These are phyloP conservation scores for Neogale vison DNA, from an alignment of 2,113 vertebrate species.

Conservation along the genomic window DNA sequence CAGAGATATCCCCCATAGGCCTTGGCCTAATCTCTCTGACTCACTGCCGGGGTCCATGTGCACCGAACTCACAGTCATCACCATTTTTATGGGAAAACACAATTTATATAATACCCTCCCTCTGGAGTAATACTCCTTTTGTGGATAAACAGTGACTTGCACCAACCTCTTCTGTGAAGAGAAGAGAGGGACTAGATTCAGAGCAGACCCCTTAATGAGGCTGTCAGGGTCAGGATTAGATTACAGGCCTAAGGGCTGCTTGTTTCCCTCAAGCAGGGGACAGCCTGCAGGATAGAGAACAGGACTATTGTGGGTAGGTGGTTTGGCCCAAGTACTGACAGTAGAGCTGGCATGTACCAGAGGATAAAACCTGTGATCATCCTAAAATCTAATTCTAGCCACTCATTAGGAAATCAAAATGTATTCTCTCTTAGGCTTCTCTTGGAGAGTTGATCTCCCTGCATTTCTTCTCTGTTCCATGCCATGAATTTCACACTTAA, in stretches of 20 bases:
- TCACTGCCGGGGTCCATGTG: neutral
- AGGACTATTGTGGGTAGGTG: conserved; percentile 21
- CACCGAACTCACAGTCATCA: neutral
- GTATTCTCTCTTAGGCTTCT: conserved; percentile 31
- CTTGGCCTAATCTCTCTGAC: conserved; percentile 9
- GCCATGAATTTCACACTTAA: neutral
- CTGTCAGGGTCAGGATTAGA: neutral
- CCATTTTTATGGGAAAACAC: conserved; percentile 13
- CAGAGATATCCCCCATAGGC: neutral
- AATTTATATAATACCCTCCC: neutral
- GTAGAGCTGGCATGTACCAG: conserved; percentile 36
- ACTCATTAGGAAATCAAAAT: conserved; percentile 55
- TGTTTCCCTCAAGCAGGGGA: neutral
- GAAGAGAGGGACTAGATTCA: neutral
- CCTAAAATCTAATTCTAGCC: conserved; percentile 59
- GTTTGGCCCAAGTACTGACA: conserved; percentile 49
- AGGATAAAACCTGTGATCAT: conserved; percentile 59
- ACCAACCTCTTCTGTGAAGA: neutral
- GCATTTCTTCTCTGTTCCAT: neutral
- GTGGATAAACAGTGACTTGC: neutral
- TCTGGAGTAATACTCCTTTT: neutral
- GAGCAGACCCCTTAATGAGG: neutral
- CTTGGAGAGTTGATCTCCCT: conserved; percentile 46
- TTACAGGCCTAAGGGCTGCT: neutral
- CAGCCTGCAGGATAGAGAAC: neutral